A percentile compares a stretch with the other conserved stretches of the same genome.
Evolutionary conservation across 2,888 invertebrate genomes (phyloP).

Genomic region (Cantharis flavilabris): DNA sequence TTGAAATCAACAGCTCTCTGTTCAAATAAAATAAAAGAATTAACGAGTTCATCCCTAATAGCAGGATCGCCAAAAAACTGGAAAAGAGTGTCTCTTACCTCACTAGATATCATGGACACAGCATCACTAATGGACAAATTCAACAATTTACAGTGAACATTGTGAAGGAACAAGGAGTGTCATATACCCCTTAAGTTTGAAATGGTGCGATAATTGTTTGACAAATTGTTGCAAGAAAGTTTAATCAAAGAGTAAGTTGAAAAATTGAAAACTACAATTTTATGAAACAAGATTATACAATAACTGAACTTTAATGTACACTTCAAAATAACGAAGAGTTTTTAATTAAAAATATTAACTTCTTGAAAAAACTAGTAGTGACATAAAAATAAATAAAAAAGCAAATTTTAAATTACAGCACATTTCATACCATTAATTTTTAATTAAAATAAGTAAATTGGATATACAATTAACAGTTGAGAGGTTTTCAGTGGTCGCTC

Average conservation of each 20-base stretch:
- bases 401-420: neutral
- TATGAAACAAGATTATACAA: neutral
- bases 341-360: neutral
- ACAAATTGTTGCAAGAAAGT: neutral
- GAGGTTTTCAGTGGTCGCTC: neutral
- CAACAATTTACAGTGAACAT: too few species aligned
- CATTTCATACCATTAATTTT: neutral
- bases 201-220: too few species aligned
- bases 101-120: too few species aligned
- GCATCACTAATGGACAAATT: too few species aligned
- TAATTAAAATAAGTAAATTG: constrained; percentile 3
- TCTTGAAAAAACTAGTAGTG: neutral
- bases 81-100: too few species aligned
- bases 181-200: too few species aligned
- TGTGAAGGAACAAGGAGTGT: too few species aligned
- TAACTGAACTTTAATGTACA: neutral
- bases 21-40: too few species aligned
- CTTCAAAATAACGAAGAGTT: neutral
- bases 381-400: neutral
- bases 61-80: too few species aligned
- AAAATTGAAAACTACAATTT: neutral
- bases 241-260: neutral
- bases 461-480: neutral
- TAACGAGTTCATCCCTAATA: too few species aligned
- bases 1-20: too few species aligned